Conservation (phyloP, 2,797 vertebrate species). For the Syndactyla subalaris region DNA sequence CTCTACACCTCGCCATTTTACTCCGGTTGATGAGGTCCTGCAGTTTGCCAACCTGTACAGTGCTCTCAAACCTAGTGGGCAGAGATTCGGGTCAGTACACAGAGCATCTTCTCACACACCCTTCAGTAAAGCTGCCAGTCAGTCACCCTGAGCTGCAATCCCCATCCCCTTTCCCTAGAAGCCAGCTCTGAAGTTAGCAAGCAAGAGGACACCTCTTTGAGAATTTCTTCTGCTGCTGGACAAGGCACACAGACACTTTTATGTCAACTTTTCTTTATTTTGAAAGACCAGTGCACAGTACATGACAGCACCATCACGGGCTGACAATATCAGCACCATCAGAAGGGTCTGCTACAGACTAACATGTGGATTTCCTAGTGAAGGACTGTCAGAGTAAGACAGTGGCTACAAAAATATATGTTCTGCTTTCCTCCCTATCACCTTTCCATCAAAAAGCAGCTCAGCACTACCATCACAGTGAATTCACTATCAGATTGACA, state of each 20-base stretch:
- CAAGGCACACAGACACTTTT: not conserved
- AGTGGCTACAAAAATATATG: not conserved
- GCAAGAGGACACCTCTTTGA: not conserved
- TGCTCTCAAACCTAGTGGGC: slow-evolving; percentile 87
- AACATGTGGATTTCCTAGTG: rapidly evolving
- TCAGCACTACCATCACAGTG: not conserved
- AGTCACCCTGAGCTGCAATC: not conserved
- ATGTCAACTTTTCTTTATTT: not conserved
- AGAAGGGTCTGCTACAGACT: not conserved
- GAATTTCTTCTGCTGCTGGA: not conserved
- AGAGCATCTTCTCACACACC: not conserved
- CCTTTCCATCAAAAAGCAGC: not conserved
- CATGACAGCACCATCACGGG: not conserved
- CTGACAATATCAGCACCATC: not conserved
- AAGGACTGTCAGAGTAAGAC: not conserved
- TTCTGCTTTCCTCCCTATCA: not conserved
- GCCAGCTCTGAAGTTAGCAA: not conserved
- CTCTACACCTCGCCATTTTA: slow-evolving; percentile 94
- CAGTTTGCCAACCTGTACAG: slow-evolving; percentile 89
- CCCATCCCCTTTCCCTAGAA: not conserved
- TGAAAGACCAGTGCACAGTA: not conserved
- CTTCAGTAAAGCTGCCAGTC: not conserved
- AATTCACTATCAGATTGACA: not conserved
- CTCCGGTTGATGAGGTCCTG: slow-evolving; percentile 95
- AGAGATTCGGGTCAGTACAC: slow-evolving; percentile 5